Evolutionary conservation across 2,797 vertebrate species (phyloP).

Genomic region (Catamblyrhynchus diadema): DNA sequence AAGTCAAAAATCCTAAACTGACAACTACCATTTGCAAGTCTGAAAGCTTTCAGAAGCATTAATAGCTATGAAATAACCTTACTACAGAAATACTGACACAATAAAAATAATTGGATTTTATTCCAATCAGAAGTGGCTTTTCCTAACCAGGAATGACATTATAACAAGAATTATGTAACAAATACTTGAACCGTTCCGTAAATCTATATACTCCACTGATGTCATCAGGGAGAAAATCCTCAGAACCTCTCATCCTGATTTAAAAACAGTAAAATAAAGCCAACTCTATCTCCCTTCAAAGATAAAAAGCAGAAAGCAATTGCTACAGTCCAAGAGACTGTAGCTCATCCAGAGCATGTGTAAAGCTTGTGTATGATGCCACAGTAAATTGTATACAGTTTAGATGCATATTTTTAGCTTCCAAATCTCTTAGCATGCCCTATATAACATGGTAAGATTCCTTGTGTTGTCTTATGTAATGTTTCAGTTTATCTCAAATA

Average conservation of each 20-base stretch:
- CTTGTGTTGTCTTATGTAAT: not conserved
- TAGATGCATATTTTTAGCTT: not conserved
- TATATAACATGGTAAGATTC: not conserved
- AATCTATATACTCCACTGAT: not conserved
- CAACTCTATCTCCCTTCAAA: not conserved
- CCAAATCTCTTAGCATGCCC: not conserved
- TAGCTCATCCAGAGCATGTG: not conserved
- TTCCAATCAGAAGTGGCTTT: conserved; percentile 13
- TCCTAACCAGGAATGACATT: not conserved
- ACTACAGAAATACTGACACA: not conserved
- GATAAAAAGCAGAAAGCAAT: not conserved
- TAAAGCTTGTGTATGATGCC: not conserved
- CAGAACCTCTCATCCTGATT: not conserved
- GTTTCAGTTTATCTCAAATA: not conserved
- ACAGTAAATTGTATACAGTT: not conserved
- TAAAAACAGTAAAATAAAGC: conserved; percentile 35
- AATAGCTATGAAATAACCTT: not conserved
- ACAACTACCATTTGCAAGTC: not conserved
- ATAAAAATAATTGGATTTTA: conserved; percentile 22
- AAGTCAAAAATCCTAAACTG: not conserved
- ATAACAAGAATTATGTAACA: not conserved
- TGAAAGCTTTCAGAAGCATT: not conserved
- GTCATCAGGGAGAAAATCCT: conserved; percentile 26
- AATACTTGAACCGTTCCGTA: not conserved
- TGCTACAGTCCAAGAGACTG: not conserved